phyloP scores from a whole-genome alignment of 92 coral and sea anemone genomes.

The Zoanthus sociatus region DNA sequence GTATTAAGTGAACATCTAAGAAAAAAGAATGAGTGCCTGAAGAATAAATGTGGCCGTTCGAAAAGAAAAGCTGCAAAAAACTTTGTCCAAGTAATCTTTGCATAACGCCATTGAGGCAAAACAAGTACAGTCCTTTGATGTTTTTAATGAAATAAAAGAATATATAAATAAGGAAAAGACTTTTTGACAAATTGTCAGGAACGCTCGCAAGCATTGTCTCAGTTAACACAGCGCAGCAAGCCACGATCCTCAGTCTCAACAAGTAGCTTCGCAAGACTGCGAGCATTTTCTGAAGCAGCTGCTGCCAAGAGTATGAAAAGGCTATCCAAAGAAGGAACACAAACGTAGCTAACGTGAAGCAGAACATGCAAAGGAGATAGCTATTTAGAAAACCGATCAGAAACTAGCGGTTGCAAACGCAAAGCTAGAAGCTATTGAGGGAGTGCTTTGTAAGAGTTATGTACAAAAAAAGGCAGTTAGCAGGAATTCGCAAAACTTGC shows the following conservation, averaged over 20 bases:
- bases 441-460: not conserved
- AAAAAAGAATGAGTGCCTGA: not conserved
- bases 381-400: slow-evolving; percentile 38
- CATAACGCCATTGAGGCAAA: slow-evolving; percentile 49
- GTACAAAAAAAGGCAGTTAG: not conserved
- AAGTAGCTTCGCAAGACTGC: too few relatives aligned
- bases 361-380: slow-evolving; percentile 23
- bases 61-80: slow-evolving; percentile 21
- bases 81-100: slow-evolving; percentile 48
- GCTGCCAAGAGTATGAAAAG: slow-evolving; percentile 19
- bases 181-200: too few relatives aligned
- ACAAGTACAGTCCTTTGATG: slow-evolving; percentile 23
- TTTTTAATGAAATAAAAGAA: slow-evolving; percentile 7
- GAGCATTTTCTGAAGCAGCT: too few relatives aligned
- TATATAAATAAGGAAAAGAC: not conserved
- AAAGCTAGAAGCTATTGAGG: slow-evolving; percentile 40
- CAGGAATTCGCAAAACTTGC: not conserved
- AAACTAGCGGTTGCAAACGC: slow-evolving; percentile 49
- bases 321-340: slow-evolving; percentile 8
- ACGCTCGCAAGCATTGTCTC: too few relatives aligned
- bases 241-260: too few relatives aligned
- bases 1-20: not conserved
- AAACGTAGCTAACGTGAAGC: slow-evolving; percentile 19
- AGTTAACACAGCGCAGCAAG: too few relatives aligned
- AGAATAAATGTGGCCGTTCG: not conserved